Conservation (phyloP, 2,888 invertebrate genomes). For the Campaea margaritaria region DNA sequence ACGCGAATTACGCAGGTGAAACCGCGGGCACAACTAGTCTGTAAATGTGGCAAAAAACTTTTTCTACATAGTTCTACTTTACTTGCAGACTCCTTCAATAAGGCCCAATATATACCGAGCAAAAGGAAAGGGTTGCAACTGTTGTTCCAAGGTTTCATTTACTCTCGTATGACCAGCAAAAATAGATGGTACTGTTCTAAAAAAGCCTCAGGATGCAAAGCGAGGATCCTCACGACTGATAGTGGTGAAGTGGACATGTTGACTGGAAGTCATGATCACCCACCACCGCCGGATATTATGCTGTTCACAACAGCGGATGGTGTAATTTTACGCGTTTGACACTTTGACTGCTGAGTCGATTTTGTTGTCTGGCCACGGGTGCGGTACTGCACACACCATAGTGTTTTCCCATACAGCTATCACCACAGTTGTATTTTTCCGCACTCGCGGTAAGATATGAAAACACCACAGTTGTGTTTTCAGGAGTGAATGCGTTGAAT, state of each 20-base stretch:
- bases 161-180: constrained; percentile 48
- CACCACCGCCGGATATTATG: constrained; percentile 12
- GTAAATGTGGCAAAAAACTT: too few relatives aligned
- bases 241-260: constrained; percentile 14
- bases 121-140: constrained; percentile 24
- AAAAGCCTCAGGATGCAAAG: constrained; percentile 51
- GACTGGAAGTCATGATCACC: constrained; percentile 29
- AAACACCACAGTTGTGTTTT: too few relatives aligned
- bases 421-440: too few relatives aligned
- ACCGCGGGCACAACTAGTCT: background rate
- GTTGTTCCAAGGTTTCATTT: constrained; percentile 45
- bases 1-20: too few relatives aligned
- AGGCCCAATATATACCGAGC: constrained; percentile 24
- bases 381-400: too few relatives aligned
- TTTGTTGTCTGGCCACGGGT: too few relatives aligned
- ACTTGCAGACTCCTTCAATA: constrained; percentile 2
- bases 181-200: constrained; percentile 63
- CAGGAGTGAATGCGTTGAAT: too few relatives aligned
- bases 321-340: background rate
- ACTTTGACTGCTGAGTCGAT: too few relatives aligned
- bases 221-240: constrained; percentile 39
- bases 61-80: background rate
- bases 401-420: too few relatives aligned
- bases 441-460: too few relatives aligned
- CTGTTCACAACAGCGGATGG: constrained; percentile 3